phyloP scores from a whole-genome alignment of 2,113 vertebrate species.

The Notiomystis cincta region DNA sequence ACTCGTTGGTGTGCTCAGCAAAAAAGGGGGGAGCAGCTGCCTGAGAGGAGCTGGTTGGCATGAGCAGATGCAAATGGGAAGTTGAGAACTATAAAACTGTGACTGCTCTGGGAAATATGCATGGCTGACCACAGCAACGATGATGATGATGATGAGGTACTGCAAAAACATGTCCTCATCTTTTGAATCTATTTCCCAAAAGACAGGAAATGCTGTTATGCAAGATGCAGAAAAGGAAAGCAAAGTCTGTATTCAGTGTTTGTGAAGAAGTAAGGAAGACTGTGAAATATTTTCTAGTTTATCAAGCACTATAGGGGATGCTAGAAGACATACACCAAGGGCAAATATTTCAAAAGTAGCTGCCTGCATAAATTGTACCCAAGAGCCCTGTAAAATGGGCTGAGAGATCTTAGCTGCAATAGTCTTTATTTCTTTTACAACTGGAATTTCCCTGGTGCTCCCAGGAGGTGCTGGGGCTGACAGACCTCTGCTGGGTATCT shows the following conservation, averaged over 20 bases:
- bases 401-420: neutral
- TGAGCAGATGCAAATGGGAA: neutral
- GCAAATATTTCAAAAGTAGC: neutral
- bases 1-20: neutral
- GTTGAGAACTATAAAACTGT: neutral
- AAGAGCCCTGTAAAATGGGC: neutral
- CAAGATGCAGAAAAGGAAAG: neutral
- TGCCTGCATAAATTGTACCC: neutral
- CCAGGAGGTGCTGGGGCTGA: neutral
- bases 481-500: neutral
- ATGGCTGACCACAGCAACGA: neutral
- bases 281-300: neutral
- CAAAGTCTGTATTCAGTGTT: neutral
- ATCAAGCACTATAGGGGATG: neutral
- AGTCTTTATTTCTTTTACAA: neutral
- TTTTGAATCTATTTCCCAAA: neutral
- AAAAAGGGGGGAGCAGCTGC: neutral
- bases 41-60: rapidly evolving
- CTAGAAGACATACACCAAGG: neutral
- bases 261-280: neutral
- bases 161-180: neutral
- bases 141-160: neutral
- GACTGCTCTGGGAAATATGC: neutral
- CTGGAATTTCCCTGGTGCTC: conserved; percentile 9
- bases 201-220: neutral